Percentiles rank a stretch among this genome's conserved stretches.
Conservation (phyloP, 2,797 vertebrate species). For the Neosalanx taihuensis region DNA sequence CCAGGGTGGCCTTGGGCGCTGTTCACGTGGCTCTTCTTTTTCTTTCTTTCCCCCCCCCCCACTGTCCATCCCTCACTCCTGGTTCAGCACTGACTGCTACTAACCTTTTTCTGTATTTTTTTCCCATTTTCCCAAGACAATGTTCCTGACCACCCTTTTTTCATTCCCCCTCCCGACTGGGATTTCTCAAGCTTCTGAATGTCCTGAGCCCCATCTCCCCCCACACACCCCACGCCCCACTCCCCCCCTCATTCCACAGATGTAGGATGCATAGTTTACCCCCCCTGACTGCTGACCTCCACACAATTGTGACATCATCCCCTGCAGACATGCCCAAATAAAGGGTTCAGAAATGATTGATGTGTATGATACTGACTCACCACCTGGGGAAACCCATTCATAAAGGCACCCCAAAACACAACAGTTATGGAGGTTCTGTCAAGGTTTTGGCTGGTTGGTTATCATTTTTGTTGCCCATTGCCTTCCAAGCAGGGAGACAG, state of each 20-base stretch:
- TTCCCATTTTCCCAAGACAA: too few species aligned
- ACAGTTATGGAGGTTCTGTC: slow-evolving; percentile 23
- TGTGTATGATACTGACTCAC: slow-evolving; percentile 68
- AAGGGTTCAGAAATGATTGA: slow-evolving; percentile 73
- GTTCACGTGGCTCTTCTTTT: slow-evolving; percentile 49
- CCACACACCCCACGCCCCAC: slow-evolving; percentile 27
- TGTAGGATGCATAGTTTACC: slow-evolving; percentile 53
- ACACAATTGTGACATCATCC: slow-evolving; percentile 34
- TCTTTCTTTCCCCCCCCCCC: slow-evolving; percentile 24
- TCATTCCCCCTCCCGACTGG: too few species aligned
- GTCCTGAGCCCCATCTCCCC: not conserved
- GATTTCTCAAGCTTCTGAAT: too few species aligned
- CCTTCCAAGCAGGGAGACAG: too few species aligned
- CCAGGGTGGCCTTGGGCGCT: slow-evolving; percentile 48
- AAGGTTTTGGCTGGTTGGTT: slow-evolving; percentile 31
- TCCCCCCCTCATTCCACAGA: slow-evolving; percentile 44
- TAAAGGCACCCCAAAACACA: slow-evolving; percentile 66
- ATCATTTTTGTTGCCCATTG: too few species aligned
- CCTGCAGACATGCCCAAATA: slow-evolving; percentile 39
- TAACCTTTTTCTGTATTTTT: too few species aligned
- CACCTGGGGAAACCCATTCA: slow-evolving; percentile 56
- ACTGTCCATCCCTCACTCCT: slow-evolving; percentile 19
- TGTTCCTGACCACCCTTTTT: too few species aligned
- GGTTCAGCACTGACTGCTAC: not conserved
- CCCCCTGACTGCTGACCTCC: slow-evolving; percentile 23